phyloP scores from a whole-genome alignment of 2,113 vertebrate genomes.

The Ondatra zibethicus region DNA sequence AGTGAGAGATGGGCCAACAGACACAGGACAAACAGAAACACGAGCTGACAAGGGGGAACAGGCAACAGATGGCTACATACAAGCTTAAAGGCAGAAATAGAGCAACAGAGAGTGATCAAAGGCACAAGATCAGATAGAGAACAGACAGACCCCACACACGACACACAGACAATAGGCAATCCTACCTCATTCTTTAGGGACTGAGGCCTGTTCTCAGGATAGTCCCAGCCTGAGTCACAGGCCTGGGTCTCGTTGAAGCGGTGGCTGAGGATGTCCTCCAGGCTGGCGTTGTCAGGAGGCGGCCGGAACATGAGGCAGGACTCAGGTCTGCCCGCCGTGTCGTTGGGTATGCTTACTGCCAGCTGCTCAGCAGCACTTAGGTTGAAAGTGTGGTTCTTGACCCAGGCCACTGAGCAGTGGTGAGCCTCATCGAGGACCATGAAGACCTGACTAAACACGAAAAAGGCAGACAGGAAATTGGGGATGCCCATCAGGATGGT shows the following conservation, averaged over 20 bases:
- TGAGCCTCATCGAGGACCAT: constrained; percentile 85
- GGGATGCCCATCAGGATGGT: constrained; percentile 85
- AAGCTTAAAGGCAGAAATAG: background rate
- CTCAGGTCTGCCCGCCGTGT: constrained; percentile 80
- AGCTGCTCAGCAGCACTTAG: constrained; percentile 85
- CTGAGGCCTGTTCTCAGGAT: constrained; percentile 76
- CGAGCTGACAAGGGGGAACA: too few relatives aligned
- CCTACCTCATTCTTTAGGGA: constrained; percentile 87
- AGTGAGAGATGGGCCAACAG: background rate
- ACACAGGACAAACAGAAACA: background rate
- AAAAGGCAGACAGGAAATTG: constrained; percentile 84
- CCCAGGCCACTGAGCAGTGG: constrained; percentile 92
- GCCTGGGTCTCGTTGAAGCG: constrained; percentile 87
- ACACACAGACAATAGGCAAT: background rate
- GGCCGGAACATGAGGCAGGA: constrained; percentile 91
- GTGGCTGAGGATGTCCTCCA: constrained; percentile 85
- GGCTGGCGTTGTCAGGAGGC: constrained; percentile 79
- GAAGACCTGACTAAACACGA: constrained; percentile 92
- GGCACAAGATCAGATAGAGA: background rate
- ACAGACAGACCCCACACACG: background rate
- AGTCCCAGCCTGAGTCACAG: constrained; percentile 88
- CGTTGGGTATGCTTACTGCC: constrained; percentile 89
- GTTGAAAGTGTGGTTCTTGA: constrained; percentile 84
- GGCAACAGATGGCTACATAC: fast-evolving
- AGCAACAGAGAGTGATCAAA: fast-evolving